These are phyloP conservation scores for Drosophila subpulchrella DNA, from an alignment of 1,140 invertebrate genomes.

Conservation along the genomic window DNA sequence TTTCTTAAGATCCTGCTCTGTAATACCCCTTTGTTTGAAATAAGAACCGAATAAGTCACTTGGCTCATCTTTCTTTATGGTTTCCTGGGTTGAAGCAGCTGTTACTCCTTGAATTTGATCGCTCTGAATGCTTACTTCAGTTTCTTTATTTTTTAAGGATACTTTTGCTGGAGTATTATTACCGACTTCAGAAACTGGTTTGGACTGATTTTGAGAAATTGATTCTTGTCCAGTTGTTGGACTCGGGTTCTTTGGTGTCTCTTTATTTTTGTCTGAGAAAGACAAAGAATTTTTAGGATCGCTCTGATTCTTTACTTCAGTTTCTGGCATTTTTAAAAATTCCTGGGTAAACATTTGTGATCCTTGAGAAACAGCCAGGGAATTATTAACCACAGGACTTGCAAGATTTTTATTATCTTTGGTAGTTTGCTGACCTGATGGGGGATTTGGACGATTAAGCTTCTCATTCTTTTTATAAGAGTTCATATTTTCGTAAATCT, in stretches of 20 bases:
- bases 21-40: neutral
- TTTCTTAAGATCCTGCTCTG: neutral
- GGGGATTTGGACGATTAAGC: neutral
- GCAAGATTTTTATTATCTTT: neutral
- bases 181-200: neutral
- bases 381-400: neutral
- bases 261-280: neutral
- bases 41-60: neutral
- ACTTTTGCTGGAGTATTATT: neutral
- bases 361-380: neutral
- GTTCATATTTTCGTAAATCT: constrained; percentile 1
- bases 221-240: neutral
- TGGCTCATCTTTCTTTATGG: neutral
- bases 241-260: neutral
- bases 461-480: neutral
- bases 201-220: neutral
- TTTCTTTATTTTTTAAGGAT: neutral
- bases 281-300: neutral
- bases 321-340: neutral
- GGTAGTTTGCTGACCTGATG: too few species aligned
- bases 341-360: neutral
- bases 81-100: neutral
- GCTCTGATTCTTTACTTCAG: neutral
- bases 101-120: neutral
- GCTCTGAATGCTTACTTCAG: neutral